These are phyloP conservation scores for Siderastrea siderea DNA, from an alignment of 92 coral and sea anemone genomes.

Conservation along the genomic window DNA sequence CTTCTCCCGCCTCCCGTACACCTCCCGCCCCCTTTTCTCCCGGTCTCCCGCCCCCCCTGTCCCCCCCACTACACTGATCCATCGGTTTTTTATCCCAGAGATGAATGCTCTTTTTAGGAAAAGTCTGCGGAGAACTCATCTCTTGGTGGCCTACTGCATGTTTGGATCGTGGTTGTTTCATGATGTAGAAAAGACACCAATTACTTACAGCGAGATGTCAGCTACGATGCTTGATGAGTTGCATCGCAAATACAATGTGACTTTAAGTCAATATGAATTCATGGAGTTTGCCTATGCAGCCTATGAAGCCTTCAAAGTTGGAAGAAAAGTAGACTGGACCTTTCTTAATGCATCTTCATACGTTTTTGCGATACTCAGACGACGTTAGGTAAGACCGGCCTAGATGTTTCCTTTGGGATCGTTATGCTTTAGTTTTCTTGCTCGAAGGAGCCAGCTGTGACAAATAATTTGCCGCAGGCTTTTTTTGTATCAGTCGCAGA, in stretches of 20 bases:
- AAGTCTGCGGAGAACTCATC: background rate
- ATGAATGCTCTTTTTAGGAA: slow-evolving; percentile 18
- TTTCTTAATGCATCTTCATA: slow-evolving; percentile 29
- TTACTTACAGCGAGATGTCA: background rate
- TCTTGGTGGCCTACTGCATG: slow-evolving; percentile 19
- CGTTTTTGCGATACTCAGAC: slow-evolving; percentile 29
- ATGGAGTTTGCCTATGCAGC: slow-evolving; percentile 33
- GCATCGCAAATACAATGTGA: background rate
- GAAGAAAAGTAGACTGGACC: slow-evolving; percentile 49
- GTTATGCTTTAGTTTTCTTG: background rate
- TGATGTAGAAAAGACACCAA: slow-evolving; percentile 25
- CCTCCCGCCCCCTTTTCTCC: no score
- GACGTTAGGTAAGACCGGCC: slow-evolving; percentile 40
- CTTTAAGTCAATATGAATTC: slow-evolving; percentile 43
- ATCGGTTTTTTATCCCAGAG: background rate
- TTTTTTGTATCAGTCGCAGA: no score
- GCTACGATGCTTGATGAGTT: background rate
- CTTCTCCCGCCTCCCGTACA: no score
- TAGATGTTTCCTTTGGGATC: background rate
- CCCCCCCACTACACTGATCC: background rate
- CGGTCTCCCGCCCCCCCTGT: no score
- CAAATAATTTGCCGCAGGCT: no score
- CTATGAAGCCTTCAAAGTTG: background rate
- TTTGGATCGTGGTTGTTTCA: slow-evolving; percentile 41
- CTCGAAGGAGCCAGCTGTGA: background rate